Percentiles rank a stretch among this genome's conserved stretches.
Evolutionary conservation across 2,797 vertebrate species (phyloP).

Genomic region (Threskiornis aethiopicus): DNA sequence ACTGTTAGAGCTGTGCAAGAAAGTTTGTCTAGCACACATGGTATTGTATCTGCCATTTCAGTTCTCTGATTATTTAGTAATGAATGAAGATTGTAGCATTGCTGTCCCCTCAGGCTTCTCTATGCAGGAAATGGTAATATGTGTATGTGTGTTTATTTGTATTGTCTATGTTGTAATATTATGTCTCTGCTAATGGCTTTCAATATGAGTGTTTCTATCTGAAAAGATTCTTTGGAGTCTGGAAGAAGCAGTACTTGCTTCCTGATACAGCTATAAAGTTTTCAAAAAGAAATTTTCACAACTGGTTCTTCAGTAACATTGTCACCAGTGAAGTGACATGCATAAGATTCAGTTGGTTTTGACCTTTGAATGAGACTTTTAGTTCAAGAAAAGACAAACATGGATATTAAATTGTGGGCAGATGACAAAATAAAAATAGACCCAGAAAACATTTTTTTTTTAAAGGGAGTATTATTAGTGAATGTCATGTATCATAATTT

Average conservation of each 20-base stretch:
- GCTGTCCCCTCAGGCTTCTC: neutral
- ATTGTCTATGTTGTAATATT: neutral
- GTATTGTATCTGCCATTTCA: neutral
- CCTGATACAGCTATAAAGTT: neutral
- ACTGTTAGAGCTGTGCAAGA: neutral
- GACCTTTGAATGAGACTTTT: slow-evolving; percentile 9
- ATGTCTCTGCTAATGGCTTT: neutral
- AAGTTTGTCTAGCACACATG: neutral
- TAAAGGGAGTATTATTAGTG: neutral
- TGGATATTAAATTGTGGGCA: slow-evolving; percentile 33
- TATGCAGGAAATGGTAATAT: neutral
- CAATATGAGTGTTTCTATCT: neutral
- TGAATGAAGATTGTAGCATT: neutral
- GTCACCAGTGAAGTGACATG: neutral
- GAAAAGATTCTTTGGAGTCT: neutral
- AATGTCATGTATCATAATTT: slow-evolving; percentile 49
- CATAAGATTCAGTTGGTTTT: neutral
- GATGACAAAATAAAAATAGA: slow-evolving; percentile 39
- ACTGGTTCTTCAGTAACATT: neutral
- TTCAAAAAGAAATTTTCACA: neutral
- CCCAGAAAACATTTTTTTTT: neutral
- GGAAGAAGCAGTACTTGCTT: neutral
- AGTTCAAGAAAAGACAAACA: neutral
- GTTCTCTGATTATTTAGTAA: neutral
- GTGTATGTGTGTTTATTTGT: accelerated